Percentiles rank a stretch among this genome's conserved stretches.
These are phyloP conservation scores for Drosophila cardini DNA, from an alignment of 1,140 invertebrate genomes.

Conservation along the genomic window DNA sequence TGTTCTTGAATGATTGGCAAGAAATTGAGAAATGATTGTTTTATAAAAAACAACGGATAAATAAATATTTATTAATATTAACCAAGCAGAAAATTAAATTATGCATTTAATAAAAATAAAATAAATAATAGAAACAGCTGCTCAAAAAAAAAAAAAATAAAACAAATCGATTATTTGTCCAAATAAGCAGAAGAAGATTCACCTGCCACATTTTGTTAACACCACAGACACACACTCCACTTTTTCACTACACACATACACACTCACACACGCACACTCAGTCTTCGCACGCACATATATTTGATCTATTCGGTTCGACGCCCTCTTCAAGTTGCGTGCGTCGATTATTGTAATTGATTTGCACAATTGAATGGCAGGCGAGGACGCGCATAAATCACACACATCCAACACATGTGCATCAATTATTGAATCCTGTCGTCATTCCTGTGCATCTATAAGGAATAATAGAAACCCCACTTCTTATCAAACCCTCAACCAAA, in stretches of 20 bases:
- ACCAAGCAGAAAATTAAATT: background rate
- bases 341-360: slow-evolving; percentile 81
- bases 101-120: background rate
- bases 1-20: too few species aligned
- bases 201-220: slow-evolving; percentile 9
- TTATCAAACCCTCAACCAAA: slow-evolving; percentile 17
- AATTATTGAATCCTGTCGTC: slow-evolving; percentile 70
- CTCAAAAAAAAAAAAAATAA: slow-evolving; percentile 6
- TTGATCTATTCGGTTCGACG: slow-evolving; percentile 37
- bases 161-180: slow-evolving; percentile 7
- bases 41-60: too few species aligned
- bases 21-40: too few species aligned
- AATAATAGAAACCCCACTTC: slow-evolving; percentile 45
- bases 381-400: slow-evolving; percentile 74
- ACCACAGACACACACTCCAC: slow-evolving; percentile 3
- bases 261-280: background rate
- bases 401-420: slow-evolving; percentile 54
- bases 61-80: background rate
- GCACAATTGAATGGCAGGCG: slow-evolving; percentile 75
- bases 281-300: slow-evolving; percentile 6
- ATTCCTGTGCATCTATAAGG: slow-evolving; percentile 48
- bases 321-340: slow-evolving; percentile 61
- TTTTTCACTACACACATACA: slow-evolving; percentile 8
- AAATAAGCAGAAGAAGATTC: background rate
- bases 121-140: slow-evolving; percentile 10